Evolutionary conservation across 2,888 invertebrate genomes (phyloP).

Genomic region (Deilephila porcellus): DNA sequence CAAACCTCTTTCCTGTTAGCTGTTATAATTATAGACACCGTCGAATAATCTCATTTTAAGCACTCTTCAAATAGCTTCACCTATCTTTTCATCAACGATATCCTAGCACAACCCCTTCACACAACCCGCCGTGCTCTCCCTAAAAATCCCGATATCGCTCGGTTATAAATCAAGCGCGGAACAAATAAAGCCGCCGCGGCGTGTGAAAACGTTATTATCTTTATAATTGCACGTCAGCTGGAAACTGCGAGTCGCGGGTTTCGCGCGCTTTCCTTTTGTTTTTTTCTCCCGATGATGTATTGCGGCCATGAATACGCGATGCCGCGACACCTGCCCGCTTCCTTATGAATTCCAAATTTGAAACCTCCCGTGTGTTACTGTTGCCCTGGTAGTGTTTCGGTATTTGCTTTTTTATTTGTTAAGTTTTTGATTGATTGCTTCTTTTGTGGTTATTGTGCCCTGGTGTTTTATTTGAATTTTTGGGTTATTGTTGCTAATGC

Average conservation of each 20-base stretch:
- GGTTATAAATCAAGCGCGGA: conserved; percentile 79
- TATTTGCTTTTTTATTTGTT: conserved; percentile 38
- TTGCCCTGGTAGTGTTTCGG: conserved; percentile 50
- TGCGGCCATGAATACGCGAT: conserved; percentile 82
- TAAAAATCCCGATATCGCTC: conserved; percentile 47
- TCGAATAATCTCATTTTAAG: neutral
- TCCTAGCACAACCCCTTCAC: neutral
- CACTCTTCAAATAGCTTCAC: too few species aligned
- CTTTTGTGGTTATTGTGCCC: conserved; percentile 29
- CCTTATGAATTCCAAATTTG: conserved; percentile 80
- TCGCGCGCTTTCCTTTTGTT: conserved; percentile 58
- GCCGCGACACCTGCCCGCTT: conserved; percentile 77
- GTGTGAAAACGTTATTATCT: conserved; percentile 84
- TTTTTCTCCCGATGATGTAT: conserved; percentile 77
- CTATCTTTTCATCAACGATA: too few species aligned
- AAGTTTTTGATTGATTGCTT: conserved; percentile 34
- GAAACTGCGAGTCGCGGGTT: conserved; percentile 62
- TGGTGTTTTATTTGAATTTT: conserved; percentile 33
- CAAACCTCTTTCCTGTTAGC: neutral
- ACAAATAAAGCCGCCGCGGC: conserved; percentile 78
- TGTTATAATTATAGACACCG: neutral
- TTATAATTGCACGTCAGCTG: conserved; percentile 84
- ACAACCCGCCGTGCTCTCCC: conserved; percentile 9
- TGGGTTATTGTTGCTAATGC: too few species aligned
- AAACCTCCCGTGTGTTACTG: conserved; percentile 67